Evolutionary conservation across 1,140 invertebrate species (phyloP), one percentile per base, ranked within the genome.

Genomic region (Atta colombica): DNA sequence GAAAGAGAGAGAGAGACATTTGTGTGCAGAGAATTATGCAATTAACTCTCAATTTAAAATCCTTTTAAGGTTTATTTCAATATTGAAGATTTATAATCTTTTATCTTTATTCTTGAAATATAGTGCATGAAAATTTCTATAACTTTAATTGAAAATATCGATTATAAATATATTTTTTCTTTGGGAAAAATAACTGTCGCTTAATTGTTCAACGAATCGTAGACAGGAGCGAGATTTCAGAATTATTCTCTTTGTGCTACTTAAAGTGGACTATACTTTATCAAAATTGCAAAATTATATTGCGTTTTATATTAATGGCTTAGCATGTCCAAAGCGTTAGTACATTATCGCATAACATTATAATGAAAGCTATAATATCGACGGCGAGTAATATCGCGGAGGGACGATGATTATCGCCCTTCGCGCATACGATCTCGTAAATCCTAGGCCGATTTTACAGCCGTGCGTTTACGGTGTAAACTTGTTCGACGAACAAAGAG

Each of bases 401-500:
- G 2, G 53, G 51, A 21, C 8, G 61, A 55, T 49, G 80, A 82
- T 82, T 60, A 39, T 39, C 28, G 16, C 12, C 14, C 58, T 35
- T 69, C 78, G 45, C 77, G 31, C 65, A 18, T n/a, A 51, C 55
- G 14, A n/a, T 14, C 69, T 84, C 80, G 80, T 84, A 84, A 84
- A 84, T 84, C 25, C 69, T 75, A 84, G 80, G 69, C 58, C 69
- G 80, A 35, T 84, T 84, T 81, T 84, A 84, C 80, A n/a, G 68
- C 58, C 25, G 69, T 14, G 55, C 55, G 55, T 84, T 84, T 58
- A 71, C 35, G 28, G 21, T 66, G 51, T 25, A 25, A 25, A 25
- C 25, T 25, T 25, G 25, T 89, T 77, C 63, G 55, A 55, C 21
- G 55, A 66, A 75, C 87, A 82, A 78, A 39, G 80, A 84, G 69